These are phyloP conservation scores for Villa cingulata DNA, from an alignment of 2,888 invertebrate genomes.

Conservation along the genomic window DNA sequence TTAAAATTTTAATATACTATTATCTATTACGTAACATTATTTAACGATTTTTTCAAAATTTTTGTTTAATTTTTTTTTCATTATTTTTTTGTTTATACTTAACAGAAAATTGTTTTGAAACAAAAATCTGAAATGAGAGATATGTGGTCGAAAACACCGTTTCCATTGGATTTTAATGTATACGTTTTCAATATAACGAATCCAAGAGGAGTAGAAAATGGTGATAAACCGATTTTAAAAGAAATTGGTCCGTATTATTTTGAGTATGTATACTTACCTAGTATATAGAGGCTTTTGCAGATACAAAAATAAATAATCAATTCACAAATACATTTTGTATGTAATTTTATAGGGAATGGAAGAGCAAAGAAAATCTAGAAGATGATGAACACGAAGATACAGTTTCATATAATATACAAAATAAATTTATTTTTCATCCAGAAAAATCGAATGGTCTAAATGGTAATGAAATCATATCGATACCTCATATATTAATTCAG, in stretches of 20 bases:
- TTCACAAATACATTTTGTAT: not conserved
- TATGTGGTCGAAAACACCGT: constrained; percentile 66
- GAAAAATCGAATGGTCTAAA: constrained; percentile 51
- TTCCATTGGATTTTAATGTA: constrained; percentile 60
- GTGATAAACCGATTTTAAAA: constrained; percentile 54
- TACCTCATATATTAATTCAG: constrained; percentile 58
- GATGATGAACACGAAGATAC: constrained; percentile 62
- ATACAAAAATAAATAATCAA: constrained; percentile 25
- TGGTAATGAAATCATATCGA: constrained; percentile 54
- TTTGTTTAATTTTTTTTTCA: too few relatives aligned
- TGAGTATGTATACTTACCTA: constrained; percentile 47
- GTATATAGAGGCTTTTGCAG: too few relatives aligned
- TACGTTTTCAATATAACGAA: constrained; percentile 76
- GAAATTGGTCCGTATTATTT: constrained; percentile 75
- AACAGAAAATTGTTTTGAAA: constrained; percentile 59
- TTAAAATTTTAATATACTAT: too few relatives aligned
- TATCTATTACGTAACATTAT: too few relatives aligned
- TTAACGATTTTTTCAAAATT: too few relatives aligned
- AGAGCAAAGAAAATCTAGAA: constrained; percentile 58
- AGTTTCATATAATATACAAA: constrained; percentile 53
- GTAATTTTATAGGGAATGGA: constrained; percentile 53
- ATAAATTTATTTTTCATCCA: constrained; percentile 53
- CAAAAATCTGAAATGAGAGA: constrained; percentile 59
- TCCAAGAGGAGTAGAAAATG: constrained; percentile 53
- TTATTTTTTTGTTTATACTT: not conserved